phyloP scores from a whole-genome alignment of 2,113 vertebrate species.

The Hippotragus niger region DNA sequence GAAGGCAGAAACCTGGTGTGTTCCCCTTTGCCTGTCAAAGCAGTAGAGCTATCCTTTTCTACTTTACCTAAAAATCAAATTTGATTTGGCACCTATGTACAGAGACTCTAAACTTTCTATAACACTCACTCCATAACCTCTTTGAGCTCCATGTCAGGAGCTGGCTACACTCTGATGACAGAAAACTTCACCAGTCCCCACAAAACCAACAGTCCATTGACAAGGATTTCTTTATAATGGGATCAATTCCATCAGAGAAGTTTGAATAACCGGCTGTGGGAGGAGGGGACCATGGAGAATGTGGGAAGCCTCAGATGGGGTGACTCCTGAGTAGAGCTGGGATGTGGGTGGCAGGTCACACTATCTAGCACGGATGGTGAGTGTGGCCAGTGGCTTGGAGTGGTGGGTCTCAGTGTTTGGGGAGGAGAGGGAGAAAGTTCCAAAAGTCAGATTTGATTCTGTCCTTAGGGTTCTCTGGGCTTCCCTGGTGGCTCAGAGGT shows the following conservation, averaged over 20 bases:
- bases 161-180: background rate
- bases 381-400: background rate
- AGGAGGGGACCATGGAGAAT: background rate
- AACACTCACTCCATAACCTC: background rate
- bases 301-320: background rate
- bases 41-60: background rate
- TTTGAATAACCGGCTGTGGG: background rate
- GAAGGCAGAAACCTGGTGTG: background rate
- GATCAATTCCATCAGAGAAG: background rate
- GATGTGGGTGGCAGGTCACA: too few species aligned
- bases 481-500: too few species aligned
- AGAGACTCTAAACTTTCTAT: background rate
- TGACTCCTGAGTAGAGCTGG: background rate
- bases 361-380: accelerated
- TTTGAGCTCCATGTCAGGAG: background rate
- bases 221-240: background rate
- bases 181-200: background rate
- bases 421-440: background rate
- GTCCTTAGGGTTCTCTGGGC: background rate
- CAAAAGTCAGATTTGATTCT: background rate
- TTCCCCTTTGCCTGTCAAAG: background rate
- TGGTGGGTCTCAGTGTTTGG: background rate
- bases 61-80: background rate
- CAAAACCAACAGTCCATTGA: background rate
- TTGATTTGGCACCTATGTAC: background rate